Percentiles rank a stretch among this genome's conserved stretches.
phyloP scores from a whole-genome alignment of 2,888 invertebrate species.

The Fragum whitleyi region DNA sequence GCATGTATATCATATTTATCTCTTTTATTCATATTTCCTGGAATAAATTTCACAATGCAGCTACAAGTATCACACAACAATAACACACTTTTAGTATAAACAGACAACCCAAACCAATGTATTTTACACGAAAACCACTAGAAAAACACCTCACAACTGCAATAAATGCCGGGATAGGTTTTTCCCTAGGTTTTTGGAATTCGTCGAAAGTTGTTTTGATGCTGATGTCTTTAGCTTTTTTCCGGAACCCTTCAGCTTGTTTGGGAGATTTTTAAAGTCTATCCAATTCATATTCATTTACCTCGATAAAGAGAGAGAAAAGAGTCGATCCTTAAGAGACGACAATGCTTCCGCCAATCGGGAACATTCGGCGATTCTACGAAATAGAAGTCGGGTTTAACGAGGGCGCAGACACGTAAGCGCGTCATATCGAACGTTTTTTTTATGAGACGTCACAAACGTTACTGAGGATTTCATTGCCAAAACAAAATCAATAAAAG shows the following conservation, averaged over 20 bases:
- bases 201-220: neutral
- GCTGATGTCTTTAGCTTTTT: neutral
- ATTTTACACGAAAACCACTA: conserved; percentile 14
- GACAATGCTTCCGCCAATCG: too few species aligned
- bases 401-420: too few species aligned
- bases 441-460: too few species aligned
- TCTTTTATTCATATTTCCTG: conserved; percentile 40
- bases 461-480: too few species aligned
- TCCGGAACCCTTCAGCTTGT: neutral
- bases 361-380: too few species aligned
- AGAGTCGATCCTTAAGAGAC: too few species aligned
- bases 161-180: neutral
- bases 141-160: neutral
- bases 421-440: too few species aligned
- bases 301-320: too few species aligned
- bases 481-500: too few species aligned
- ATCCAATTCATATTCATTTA: too few species aligned
- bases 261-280: too few species aligned
- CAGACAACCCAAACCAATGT: neutral
- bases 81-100: neutral
- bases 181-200: neutral
- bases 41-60: neutral
- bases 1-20: conserved; percentile 52
- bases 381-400: too few species aligned
- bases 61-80: neutral